Base-by-base conservation (phyloP, 2,888 invertebrate genomes). In the Drosophila nr. medialis region DNA sequence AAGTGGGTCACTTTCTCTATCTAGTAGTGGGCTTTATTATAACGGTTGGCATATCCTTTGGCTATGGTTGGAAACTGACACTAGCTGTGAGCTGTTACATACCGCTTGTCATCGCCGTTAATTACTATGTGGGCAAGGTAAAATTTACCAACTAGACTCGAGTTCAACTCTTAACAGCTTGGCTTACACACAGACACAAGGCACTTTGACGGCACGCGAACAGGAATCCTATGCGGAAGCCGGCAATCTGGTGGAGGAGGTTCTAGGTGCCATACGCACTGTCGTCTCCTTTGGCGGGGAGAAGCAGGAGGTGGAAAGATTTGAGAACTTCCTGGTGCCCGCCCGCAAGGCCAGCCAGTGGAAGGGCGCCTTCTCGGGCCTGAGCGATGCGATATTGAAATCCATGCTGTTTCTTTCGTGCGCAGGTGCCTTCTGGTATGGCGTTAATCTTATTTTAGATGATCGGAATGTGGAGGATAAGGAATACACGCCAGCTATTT, bases 31-130 rank as follows among this genome's bases (percentile, higher is more conserved):
- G 92, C 0, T 93, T 93, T 55, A 73, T 93, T 21, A 91, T 96
- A 95, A 93, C 94, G 94, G 90, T 94, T 94, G 90, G 94, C 95
- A 95, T 96, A 62, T 96, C 97, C 0, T 95, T 98, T 91, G 93
- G 94, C 0, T 96, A 96, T 90, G 97, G 98, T 54, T 98, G 98
- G 98, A 95, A 97, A 91, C 93, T 98, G 56, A 97, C 98, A 0
- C 92, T 97, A 36, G 96, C 97, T 51, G 96, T 97, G 59, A 93
- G 98, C 75, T 95, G 96, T 7, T 95, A 96, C 62, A 95, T 96
- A 30, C 98, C 98, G 0, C 92, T 97, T 53, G 95, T 97, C 30
- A 96, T 96, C 11, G 94, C 95, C 5, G 94, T 96, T 15, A 96
- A 97, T 27, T 96, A 95, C 27, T 92, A 96, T 32, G 96, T 98